phyloP scores from a whole-genome alignment of 2,797 vertebrate genomes.

The Trichosurus vulpecula region DNA sequence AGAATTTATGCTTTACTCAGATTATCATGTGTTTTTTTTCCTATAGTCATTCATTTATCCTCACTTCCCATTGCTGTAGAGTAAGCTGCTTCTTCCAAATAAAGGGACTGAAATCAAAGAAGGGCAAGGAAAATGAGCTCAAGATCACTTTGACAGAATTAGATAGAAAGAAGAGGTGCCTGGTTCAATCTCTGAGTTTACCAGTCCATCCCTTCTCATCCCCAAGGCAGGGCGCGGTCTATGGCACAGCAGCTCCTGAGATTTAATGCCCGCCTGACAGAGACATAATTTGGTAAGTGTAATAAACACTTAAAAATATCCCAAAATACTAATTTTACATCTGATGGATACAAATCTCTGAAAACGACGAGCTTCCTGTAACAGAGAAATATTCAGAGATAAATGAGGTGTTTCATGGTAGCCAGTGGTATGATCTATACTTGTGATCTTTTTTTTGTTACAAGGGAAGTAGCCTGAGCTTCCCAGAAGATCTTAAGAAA shows the following conservation, averaged over 20 bases:
- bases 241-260: not conserved
- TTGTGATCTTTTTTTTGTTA: slow-evolving; percentile 18
- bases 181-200: not conserved
- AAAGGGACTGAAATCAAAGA: not conserved
- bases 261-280: not conserved
- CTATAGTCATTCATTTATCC: slow-evolving; percentile 7
- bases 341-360: not conserved
- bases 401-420: not conserved
- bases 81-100: not conserved
- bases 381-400: slow-evolving; percentile 21
- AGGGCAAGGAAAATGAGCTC: not conserved
- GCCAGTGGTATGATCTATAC: not conserved
- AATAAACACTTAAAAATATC: not conserved
- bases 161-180: not conserved
- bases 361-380: not conserved
- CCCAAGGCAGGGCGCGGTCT: not conserved
- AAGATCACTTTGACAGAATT: not conserved
- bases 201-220: not conserved
- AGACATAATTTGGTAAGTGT: not conserved
- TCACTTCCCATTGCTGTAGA: not conserved
- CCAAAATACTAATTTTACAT: not conserved
- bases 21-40: not conserved
- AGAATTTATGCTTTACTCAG: not conserved
- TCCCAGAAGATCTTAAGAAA: not conserved
- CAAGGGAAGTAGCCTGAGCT: not conserved